Evolutionary conservation across 1,140 invertebrate species (phyloP).

Genomic region (Galendromus occidentalis): DNA sequence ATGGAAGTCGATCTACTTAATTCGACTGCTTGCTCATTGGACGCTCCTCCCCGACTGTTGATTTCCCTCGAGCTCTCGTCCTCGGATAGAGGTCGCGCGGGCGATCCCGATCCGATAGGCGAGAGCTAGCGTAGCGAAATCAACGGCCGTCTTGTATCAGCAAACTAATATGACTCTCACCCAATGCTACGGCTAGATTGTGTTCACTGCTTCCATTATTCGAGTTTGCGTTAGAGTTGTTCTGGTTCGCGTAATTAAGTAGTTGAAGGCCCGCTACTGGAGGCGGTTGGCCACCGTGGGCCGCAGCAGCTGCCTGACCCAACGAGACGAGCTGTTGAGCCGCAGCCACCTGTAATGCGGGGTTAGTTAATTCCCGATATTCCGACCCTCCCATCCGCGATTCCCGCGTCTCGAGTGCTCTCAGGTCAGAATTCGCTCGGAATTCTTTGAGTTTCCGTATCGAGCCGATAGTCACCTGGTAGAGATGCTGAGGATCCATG

Average conservation of each 20-base stretch:
- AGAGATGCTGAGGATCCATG: constrained; percentile 8
- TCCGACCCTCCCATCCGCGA: not conserved
- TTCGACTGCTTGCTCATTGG: not conserved
- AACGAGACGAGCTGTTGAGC: constrained; percentile 10
- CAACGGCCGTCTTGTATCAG: not conserved
- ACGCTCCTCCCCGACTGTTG: too few species aligned
- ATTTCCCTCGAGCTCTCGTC: too few species aligned
- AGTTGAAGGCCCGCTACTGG: constrained; percentile 1
- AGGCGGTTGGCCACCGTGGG: constrained; percentile 2
- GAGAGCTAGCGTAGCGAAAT: not conserved
- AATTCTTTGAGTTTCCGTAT: too few species aligned
- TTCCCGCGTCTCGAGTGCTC: too few species aligned
- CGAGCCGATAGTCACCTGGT: not conserved
- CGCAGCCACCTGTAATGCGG: not conserved
- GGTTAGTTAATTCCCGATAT: not conserved
- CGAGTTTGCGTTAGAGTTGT: constrained; percentile 8
- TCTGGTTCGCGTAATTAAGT: constrained; percentile 1
- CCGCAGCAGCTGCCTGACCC: constrained; percentile 5
- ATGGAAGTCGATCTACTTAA: constrained; percentile 12
- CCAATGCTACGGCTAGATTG: constrained; percentile 5
- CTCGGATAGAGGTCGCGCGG: too few species aligned
- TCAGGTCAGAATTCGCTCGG: too few species aligned
- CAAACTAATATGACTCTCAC: not conserved
- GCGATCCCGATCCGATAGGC: too few species aligned
- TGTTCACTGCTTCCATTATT: constrained; percentile 9